Base-by-base conservation (phyloP, 2,113 vertebrate genomes). In the Cryptotis parvus region DNA sequence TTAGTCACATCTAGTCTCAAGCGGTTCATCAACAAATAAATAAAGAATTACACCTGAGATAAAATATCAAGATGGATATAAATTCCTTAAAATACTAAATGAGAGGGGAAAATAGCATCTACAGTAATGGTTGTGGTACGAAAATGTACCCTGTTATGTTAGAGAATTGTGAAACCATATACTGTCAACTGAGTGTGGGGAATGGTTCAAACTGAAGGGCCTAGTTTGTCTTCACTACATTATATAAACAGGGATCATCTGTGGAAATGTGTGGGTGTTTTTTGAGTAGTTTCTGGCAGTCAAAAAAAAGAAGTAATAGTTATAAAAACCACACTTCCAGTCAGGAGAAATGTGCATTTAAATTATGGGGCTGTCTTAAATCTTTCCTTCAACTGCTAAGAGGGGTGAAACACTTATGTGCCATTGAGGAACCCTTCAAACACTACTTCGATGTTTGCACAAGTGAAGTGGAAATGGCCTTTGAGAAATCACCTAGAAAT, bases 391-490 rank as follows among this genome's bases (percentile, higher is more conserved):
- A 26, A 35, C 52, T 88, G 37, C 72, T 52, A 85, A 68, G 24
- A 78, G 74, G 70, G 18, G n/a, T 33, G 27, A 90, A 52, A 20
- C 29, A 52, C 27, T 70, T 68, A 22, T 4, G 7, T 77, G 63
- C 1, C 15, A 49, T 1, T 61, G 33, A 69, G 35, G 11, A 29
- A 88, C 69, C 35, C 72, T 58, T 86, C 63, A 88, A 68, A 18
- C 18, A 45, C 33, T 43, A 24, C 55, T 74, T 82, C 82, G 82
- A 29, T 86, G 35, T 85, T 91, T 82, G 69, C 39, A 61, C 15
- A 92, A 92, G 43, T 45, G 52, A 95, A 87, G 37, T 65, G n/a
- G 18, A 49, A 83, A 88, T 73, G 49, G 80, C 66, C 63, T 91
- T 86, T 75, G 24, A 84, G 45, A 69, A 90, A 85, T 55, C 26